Base-by-base conservation (phyloP, 2,113 vertebrate species). In the Okapia johnstoni region DNA sequence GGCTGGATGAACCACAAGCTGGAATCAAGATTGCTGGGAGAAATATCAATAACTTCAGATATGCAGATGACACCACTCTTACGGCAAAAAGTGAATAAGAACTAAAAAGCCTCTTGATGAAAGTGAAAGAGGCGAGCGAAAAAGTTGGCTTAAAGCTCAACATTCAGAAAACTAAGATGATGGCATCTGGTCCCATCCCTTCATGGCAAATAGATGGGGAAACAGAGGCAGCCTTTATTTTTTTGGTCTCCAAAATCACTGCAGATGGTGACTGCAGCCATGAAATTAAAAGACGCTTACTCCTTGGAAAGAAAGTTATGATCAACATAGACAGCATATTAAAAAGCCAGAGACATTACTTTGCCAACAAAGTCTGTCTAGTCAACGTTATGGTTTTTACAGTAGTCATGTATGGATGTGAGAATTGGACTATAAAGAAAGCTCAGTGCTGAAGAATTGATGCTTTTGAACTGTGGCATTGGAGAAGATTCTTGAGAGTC, bases 381-480 rank as follows among this genome's bases (percentile, higher is more conserved):
- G 63, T 66, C 16, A n/a, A n/a, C 17, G 33, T 33, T 66, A n/a
- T 66, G 61, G 61, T 19, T 66, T 66, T 66, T 8, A 16, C 61
- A 66, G 61, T 66, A 9, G 4, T 66, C 63, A 19, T 66, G 16
- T 66, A 19, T 10, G 33, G 63, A 66, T 66, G 16, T 66, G 7
- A 66, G 33, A n/a, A 8, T n/a, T 63, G 30, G 30, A 66, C 8
- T 66, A 9, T 66, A 19, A 66, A n/a, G 61, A 66, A 66, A 66
- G 33, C 61, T 66, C 33, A 66, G 16, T 0, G 0, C 33, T 1
- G 1, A 10, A n/a, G 63, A 66, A n/a, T 19, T 66, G 16, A 19
- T 66, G 63, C 63, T 66, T 66, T n/a, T n/a, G 8, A n/a, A 66
- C 16, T n/a, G 30, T 66, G 63, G 16, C 36, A 33, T 36, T 66